Base-by-base conservation (phyloP, 1,140 invertebrate genomes). In the Tetragnatha versicolor region DNA sequence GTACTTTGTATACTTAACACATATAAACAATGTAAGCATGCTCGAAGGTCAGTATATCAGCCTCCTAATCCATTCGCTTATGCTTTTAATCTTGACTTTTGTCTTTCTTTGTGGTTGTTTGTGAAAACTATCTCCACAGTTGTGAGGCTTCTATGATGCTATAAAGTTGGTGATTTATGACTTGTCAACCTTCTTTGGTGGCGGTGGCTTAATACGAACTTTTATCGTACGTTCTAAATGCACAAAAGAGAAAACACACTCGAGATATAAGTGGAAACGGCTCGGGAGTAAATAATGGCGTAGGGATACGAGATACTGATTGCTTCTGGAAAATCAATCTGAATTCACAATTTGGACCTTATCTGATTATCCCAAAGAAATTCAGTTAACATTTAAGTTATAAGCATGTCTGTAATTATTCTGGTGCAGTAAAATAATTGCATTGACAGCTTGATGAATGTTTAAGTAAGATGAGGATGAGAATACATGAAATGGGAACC, bases 161-260 rank as follows among this genome's bases (percentile, higher is more conserved):
- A 77, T 77, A 77, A 77, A 77, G 61, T 77, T n/a, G 17, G 10
- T 39, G 73, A 77, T 77, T 77, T 77, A 77, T 53, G 20, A 29
- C 53, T 49, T 77, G 73, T 51, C 73, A 77, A 6, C 45, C 61
- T 75, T 51, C 31, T 65, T 51, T 77, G 73, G 73, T 77, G 73
- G 61, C 42, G 60, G 73, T 39, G 22, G 20, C 25, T 66, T 77
- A 65, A 77, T 77, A 77, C 42, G n/a, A 25, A 49, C 61, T 39
- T 77, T 77, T 77, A 77, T 77, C 60, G 61, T 45, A n/a, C 17
- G 31, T 31, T 49, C 12, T 3, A 63, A 72, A 25, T 53, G 35
- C 45, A 65, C 53, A 65, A 77, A 77, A 65, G 25, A 42, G 60
- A 60, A 73, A 73, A 73, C 6, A 17, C 37, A 1, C 37, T 45